Base-by-base conservation (phyloP, 1,140 invertebrate genomes). In the Caenorhabditis latens region DNA sequence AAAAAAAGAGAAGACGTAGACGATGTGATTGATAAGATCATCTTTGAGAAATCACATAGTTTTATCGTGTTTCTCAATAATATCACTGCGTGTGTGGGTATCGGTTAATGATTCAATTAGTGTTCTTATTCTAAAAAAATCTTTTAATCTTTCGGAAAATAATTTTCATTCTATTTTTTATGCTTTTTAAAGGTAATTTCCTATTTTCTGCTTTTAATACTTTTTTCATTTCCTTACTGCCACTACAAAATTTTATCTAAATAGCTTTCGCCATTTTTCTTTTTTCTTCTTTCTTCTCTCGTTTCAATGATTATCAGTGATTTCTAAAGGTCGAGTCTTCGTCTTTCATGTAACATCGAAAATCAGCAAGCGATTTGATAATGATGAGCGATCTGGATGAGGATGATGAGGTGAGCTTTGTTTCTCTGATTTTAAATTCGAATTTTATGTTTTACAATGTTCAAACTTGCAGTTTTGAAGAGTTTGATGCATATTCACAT, bases 361-460 rank as follows among this genome's bases (percentile, higher is more conserved):
- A 14, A 79, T 8, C 71, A 50, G 13, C 71, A n/a, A 50, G 53
- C 40, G 43, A 71, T 19, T 58, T 14, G 14, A 63, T 2, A 50
- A 50, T 50, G 71, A 79, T 79, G 71, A 79, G 71, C 46, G 71
- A 79, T 46, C 71, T 79, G 4, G 71, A 79, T 21, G 71, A 79
- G 46, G 46, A 79, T 48, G 71, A 43, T n/a, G 71, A 79, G n/a
- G 71, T 71, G 24, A 50, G 67, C n/a, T 65, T 9, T 40, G 63
- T 13, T 40, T 65, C 0, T 53, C 16, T 19, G 11, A 14, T 19
- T 58, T 58, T 58, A 58, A 32, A n/a, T n/a, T 32, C 32, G 32
- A 32, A 32, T 32, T 32, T 32, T 32, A 32, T 2, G 32, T 32
- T 32, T 32, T 1, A 32, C 32, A 32, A 32, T 32, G 32, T 2